Evolutionary conservation across 2,113 vertebrate species (phyloP).

Genomic region (Odontophorus gujanensis): DNA sequence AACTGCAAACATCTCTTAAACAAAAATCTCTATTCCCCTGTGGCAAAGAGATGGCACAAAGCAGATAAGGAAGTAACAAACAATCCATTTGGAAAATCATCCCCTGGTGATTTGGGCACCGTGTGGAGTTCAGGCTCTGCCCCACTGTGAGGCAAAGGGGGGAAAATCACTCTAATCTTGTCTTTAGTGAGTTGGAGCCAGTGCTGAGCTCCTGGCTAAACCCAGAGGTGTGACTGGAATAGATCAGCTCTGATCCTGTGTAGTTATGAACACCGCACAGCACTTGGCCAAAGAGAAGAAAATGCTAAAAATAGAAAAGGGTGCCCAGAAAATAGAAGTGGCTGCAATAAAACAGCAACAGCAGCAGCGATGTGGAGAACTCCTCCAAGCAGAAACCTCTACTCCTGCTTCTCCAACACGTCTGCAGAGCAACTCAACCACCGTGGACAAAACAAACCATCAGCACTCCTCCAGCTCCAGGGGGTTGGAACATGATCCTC

Average conservation of each 20-base stretch:
- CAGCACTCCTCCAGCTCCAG: not conserved
- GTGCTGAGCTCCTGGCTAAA: conserved; percentile 7
- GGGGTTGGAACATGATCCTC: not conserved
- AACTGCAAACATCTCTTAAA: conserved; percentile 61
- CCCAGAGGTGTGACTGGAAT: conserved; percentile 40
- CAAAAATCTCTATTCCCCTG: conserved; percentile 46
- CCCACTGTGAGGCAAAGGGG: not conserved
- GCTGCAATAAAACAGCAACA: not conserved
- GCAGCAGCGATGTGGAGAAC: not conserved
- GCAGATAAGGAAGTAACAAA: conserved; percentile 39
- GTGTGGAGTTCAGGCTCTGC: not conserved
- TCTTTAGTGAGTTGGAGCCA: conserved; percentile 39
- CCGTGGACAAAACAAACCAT: not conserved
- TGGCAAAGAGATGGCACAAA: conserved; percentile 7
- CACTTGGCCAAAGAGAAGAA: not conserved
- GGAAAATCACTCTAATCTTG: conserved; percentile 6
- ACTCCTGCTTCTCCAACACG: not conserved
- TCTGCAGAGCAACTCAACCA: accelerated
- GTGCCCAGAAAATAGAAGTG: not conserved
- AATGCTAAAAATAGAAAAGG: not conserved
- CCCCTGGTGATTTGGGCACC: not conserved
- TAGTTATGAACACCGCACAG: not conserved
- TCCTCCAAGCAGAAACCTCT: not conserved
- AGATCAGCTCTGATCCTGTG: not conserved
- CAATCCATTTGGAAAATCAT: conserved; percentile 63